A percentile compares a stretch with the other conserved stretches of the same genome.
These are phyloP conservation scores for Platichthys flesus DNA, from an alignment of 2,113 vertebrate species.

Conservation along the genomic window DNA sequence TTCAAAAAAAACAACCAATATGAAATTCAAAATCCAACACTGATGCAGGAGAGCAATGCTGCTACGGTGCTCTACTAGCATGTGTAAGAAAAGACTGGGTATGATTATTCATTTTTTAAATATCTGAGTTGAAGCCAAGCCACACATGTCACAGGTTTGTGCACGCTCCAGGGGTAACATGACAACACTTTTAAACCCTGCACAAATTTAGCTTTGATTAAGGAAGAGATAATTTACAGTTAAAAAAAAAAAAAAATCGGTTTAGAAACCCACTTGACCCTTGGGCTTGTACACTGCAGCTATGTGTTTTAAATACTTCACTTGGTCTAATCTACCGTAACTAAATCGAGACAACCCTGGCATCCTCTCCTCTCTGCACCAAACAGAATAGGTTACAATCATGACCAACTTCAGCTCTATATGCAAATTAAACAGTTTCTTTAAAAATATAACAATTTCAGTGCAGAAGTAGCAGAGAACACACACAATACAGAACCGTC, in stretches of 20 bases:
- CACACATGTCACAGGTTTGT: neutral
- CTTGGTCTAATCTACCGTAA: neutral
- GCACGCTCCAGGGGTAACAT: neutral
- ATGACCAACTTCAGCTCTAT: neutral
- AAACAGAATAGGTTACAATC: too few species aligned
- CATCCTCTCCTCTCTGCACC: too few species aligned
- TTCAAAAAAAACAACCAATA: neutral
- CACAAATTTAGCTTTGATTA: neutral
- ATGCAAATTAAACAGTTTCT: conserved; percentile 8
- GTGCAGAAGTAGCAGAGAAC: conserved; percentile 22
- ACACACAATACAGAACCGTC: conserved; percentile 34
- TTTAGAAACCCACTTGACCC: neutral
- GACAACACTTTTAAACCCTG: neutral
- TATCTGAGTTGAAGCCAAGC: neutral
- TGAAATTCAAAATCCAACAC: neutral
- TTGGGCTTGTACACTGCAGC: neutral
- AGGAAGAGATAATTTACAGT: neutral
- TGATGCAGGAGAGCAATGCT: too few species aligned
- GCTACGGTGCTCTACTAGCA: neutral
- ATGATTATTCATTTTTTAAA: neutral
- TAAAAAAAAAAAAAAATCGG: neutral
- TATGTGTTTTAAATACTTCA: neutral
- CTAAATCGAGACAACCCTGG: neutral
- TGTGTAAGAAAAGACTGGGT: neutral
- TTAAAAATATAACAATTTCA: conserved; percentile 14